Base-by-base conservation (phyloP, 37 sponge, comb jelly and placozoan genomes). In the Spongilla lacustris region DNA sequence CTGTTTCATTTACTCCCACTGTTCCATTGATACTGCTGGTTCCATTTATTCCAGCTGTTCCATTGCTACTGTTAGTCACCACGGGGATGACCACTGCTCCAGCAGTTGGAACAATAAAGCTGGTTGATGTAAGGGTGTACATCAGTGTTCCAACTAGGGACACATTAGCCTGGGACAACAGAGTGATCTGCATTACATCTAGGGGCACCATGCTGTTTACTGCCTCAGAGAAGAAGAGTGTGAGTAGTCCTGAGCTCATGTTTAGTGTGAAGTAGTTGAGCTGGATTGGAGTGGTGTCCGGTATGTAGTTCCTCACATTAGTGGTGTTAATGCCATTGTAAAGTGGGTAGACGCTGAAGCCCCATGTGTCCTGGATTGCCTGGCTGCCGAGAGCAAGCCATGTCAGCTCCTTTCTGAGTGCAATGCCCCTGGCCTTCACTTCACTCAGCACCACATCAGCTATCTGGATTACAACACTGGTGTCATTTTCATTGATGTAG, bases 341-440 rank as follows among this genome's bases (percentile, higher is more conserved):
- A 4, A 78, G 82, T 2, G 80, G 75, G 36, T 86, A 66, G 5
- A 81, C 94, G 73, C 71, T 79, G 22, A 83, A 37, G n/a, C 91
- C 91, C 50, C 76, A 83, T 93, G 92, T 97, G 71, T 97, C 95
- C 48, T 69, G 78, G 24, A 97, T 81, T 10, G 93, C 90, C 17
- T 6, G 28, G 74, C 85, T 77, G 36, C 81, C 58, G 36, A 85
- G 74, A 5, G 84, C 71, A 11, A 97, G 70, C 75, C 82, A 90
- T 6, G 84, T 72, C 28, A 76, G 84, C 35, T 35, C 50, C 9
- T 67, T 58, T 22, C 23, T 78, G 5, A 85, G 68, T 34, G 84
- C 97, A 27, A 97, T 97, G 17, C 85, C 68, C 38, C 93, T 70
- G 0, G 90, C 36, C 77, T 97, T 97, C 22, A 97, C 82, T 73